Evolutionary conservation across 2,113 vertebrate species (phyloP).

Genomic region (Hypocryptadius cinnamomeus): DNA sequence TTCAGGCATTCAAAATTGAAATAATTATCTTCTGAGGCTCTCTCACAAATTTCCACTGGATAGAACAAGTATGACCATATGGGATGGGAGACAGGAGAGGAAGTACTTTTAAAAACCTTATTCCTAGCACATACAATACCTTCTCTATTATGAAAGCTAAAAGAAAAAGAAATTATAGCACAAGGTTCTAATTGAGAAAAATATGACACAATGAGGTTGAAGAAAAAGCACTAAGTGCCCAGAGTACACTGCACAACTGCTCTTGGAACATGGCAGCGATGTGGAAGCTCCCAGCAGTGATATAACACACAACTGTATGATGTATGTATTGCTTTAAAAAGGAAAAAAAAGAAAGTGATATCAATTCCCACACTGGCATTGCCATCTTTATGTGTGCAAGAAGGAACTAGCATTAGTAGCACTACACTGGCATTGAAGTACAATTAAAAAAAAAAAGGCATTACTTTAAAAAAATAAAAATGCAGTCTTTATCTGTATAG

Average conservation of each 20-base stretch:
- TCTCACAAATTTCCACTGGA: background rate
- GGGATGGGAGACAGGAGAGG: background rate
- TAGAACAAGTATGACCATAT: background rate
- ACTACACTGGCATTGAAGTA: background rate
- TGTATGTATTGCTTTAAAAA: background rate
- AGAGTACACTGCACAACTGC: background rate
- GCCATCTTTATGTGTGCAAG: background rate
- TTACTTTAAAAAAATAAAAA: background rate
- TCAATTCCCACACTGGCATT: background rate
- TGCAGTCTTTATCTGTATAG: background rate
- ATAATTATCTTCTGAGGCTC: background rate
- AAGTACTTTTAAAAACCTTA: background rate
- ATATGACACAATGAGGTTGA: background rate
- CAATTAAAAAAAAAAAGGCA: background rate
- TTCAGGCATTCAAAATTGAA: background rate
- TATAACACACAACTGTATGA: background rate
- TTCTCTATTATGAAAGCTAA: background rate
- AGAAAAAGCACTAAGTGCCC: background rate
- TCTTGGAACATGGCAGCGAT: background rate
- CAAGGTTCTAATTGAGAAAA: background rate
- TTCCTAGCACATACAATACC: background rate
- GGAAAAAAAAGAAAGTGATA: background rate
- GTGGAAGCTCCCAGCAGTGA: background rate
- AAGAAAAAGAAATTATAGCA: background rate
- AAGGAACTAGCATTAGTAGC: background rate